Percentiles rank a stretch among this genome's conserved stretches.
Conservation (phyloP, 2,113 vertebrate genomes). For the Larimichthys polyactis region DNA sequence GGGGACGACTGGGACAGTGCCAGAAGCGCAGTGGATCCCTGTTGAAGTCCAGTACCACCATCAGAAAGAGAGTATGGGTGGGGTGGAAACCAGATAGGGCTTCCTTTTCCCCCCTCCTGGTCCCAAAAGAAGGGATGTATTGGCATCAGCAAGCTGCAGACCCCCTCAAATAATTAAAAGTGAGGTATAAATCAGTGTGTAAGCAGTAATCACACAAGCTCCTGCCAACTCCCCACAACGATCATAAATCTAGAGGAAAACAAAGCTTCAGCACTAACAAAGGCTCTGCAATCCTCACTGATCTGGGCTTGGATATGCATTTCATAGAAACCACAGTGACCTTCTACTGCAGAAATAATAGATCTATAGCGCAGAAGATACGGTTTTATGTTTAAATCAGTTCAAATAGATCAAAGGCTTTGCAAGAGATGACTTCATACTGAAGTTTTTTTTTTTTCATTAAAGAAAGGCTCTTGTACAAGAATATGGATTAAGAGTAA, state of each 20-base stretch:
- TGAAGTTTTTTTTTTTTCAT: slow-evolving; percentile 12
- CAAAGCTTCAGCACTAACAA: slow-evolving; percentile 76
- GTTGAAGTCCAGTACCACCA: slow-evolving; percentile 30
- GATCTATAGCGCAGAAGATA: slow-evolving; percentile 25
- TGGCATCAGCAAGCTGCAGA: slow-evolving; percentile 70
- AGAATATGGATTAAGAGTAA: background rate
- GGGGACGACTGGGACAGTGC: slow-evolving; percentile 52
- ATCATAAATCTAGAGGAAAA: slow-evolving; percentile 83
- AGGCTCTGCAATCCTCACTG: slow-evolving; percentile 69
- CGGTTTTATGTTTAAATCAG: slow-evolving; percentile 45
- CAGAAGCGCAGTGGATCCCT: slow-evolving; percentile 49
- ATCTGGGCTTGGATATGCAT: slow-evolving; percentile 68
- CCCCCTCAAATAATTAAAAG: slow-evolving; percentile 86
- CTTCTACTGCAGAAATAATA: slow-evolving; percentile 35
- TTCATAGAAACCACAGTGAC: slow-evolving; percentile 55
- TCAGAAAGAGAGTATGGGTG: slow-evolving; percentile 43
- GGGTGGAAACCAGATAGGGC: slow-evolving; percentile 66
- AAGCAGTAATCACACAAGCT: slow-evolving; percentile 83
- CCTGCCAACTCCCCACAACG: slow-evolving; percentile 72
- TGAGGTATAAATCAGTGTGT: slow-evolving; percentile 85
- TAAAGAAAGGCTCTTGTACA: background rate
- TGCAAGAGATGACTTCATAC: slow-evolving; percentile 11
- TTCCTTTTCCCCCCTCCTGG: slow-evolving; percentile 37
- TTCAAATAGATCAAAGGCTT: slow-evolving; percentile 45
- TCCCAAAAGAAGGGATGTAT: slow-evolving; percentile 72